Conservation (phyloP, 2,888 invertebrate species). For the Arctia plantaginis region DNA sequence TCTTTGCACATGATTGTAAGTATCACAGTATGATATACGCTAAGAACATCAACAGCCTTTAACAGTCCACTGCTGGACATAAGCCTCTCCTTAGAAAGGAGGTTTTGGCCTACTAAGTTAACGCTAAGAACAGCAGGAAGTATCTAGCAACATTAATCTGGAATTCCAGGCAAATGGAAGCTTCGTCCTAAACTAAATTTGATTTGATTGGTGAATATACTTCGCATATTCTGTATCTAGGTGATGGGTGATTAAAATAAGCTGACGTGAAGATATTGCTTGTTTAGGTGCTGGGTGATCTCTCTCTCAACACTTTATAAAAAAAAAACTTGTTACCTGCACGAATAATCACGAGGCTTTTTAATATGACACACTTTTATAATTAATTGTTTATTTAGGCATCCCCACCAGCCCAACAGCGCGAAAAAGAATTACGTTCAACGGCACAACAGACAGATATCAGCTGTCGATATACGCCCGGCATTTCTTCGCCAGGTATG, state of each 20-base stretch:
- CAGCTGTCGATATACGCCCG: conserved; percentile 70
- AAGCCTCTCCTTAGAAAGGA: too few relatives aligned
- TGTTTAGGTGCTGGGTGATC: background rate
- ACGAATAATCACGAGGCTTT: background rate
- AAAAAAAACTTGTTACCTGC: background rate
- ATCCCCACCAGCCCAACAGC: conserved; percentile 42
- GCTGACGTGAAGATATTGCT: background rate
- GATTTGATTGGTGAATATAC: background rate
- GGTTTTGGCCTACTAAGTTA: too few relatives aligned
- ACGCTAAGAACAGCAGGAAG: background rate
- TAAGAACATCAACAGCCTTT: background rate
- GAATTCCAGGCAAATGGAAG: background rate
- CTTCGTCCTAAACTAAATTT: background rate
- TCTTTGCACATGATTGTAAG: conserved; percentile 67
- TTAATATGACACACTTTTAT: background rate
- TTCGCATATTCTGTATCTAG: background rate
- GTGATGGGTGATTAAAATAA: background rate
- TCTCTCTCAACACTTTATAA: background rate
- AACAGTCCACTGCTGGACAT: too few relatives aligned
- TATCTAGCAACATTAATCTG: background rate
- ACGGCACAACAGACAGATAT: conserved; percentile 80
- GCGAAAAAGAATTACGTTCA: conserved; percentile 69
- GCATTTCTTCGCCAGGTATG: conserved; percentile 64
- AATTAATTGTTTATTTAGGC: conserved; percentile 25
- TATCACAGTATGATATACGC: conserved; percentile 1